Evolutionary conservation across 30 jellyfish, hydroid and myxozoan species (phyloP), one percentile per base, ranked within the genome.

Genomic region (Hydractinia symbiolongicarpus): DNA sequence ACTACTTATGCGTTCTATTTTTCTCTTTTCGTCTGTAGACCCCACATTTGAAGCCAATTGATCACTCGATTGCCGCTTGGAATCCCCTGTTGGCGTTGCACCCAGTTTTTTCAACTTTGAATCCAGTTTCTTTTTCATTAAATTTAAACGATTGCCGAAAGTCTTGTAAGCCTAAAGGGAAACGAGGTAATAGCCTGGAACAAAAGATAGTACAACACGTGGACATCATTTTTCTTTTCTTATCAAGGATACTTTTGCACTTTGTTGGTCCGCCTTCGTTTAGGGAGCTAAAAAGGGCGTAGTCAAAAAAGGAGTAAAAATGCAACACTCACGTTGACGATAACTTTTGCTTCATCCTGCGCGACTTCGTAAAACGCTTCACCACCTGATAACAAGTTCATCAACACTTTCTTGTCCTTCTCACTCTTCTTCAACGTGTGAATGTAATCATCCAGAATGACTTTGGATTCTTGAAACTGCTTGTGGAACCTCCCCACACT

Each of bases 401-500:
- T 62, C 69, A 91, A 69, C 51, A 64, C 82, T 40, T 86, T 71
- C 69, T 91, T 91, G 52, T 91, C 98, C 15, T 86, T 86, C 5
- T 83, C 84, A 73, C 93, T 79, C 53, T 86, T 66, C 55, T 95
- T 79, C 58, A 91, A 72, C 11, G 86, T 78, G 74, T 86, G 86
- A 71, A 91, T 79, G 60, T 91, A 86, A 19, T 78, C 88, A 14
- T 91, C 98, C 5, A 91, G 87, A 58, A 87, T 87, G 82, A 82
- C 91, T 64, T 91, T 91, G 16, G 98, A 91, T 55, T 91, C 98
- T 55, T 91, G 96, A 79, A 91, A 91, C 81, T 91, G 96, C 77
- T 91, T 86, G 57, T 72, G 84, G 72, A 91, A 91, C 70, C 80
- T 86, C 50, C 86, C 93, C 7, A 91, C 98, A 80, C 98, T 94